Base-by-base conservation (phyloP, 2,113 vertebrate species). In the Nestor notabilis region DNA sequence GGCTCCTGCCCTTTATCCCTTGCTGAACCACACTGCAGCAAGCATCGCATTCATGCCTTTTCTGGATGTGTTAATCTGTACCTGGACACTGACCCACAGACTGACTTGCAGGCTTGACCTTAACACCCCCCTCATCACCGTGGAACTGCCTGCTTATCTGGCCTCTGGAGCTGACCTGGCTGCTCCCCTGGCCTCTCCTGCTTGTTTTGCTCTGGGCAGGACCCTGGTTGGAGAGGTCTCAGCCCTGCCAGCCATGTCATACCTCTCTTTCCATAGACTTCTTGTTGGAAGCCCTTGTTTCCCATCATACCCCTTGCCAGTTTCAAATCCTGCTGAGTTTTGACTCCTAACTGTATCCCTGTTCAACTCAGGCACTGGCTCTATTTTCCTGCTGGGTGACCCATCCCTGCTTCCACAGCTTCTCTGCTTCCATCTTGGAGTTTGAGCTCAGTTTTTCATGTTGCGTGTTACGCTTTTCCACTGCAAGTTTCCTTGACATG, bases 121-220 rank as follows among this genome's bases (percentile, higher is more conserved):
- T 15, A 53, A 44, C 46, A 50, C 11, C 27, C 47, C 20, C 23
- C 43, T 55, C 28, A 13, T 74, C 35, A 28, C 64, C 24, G 20
- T 28, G 20, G 43, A 33, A 21, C 10, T 41, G 15, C 41, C 18
- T 21, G 31, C 17, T 52, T 37, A 44, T 25, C 18, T 28, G 39
- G 43, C 6, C 55, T 63, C 13, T 33, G 43, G 41, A 49, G 43
- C 23, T 49, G 63, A 19, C 17, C 12, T 18, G 35, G 27, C 47
- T 76, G 53, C 25, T 76, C 6, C 5, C 23, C 10, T 12, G 18
- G 13, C 19, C 63, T 44, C 11, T 27, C 14, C 41, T 17, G 23
- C 35, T 47, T 2, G 2, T n/a, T 17, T 33, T 27, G 7, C 31
- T 52, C 5, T 1, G 1, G 35, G 7, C 23, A 24, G 35, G 35